Evolutionary conservation across 2,797 vertebrate genomes (phyloP), one percentile per base, ranked within the genome.

Genomic region (Xenopus petersii): DNA sequence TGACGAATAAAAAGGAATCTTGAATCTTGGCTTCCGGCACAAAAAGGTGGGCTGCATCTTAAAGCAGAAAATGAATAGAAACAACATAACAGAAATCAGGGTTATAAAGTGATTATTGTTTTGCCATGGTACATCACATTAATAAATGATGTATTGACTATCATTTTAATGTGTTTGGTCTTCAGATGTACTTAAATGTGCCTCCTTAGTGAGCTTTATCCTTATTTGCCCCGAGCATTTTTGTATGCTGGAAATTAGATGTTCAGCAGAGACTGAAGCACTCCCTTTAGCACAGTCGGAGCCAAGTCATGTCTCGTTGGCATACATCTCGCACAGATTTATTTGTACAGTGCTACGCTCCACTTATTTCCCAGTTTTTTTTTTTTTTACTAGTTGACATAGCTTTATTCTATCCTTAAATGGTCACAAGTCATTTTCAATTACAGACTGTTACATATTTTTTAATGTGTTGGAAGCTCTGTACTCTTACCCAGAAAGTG

Each of bases 241-340:
- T 49, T 24, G 47, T 26, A 3, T 61, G 21, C 33, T 70, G 49
- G 55, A 51, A 51, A 16, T 30, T 10, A 47, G 63, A 56, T 15
- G 30, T 63, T 10, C 17, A 17, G 65, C 54, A 54, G 67, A 54
- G 15, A 33, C 64, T 30, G 13, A 12, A 61, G 46, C 47, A 24
- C 6, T 61, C 69, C 56, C 48, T 12, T 33, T n/a, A 67, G 42
- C 15, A 55, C 12, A 21, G 47, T 5, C 13, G 61, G 51, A 48
- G 67, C 60, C 74, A 65, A 75, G 67, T 58, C 60, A 63, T 62
- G 66, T 60, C 16, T 46, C 10, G 70, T 58, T 77, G 75, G 75
- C 75, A 55, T 33, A 67, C 16, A 66, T 56, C 30, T 33, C 42
- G 11, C 64, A 4, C 30, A 56, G 56, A 67, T 60, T 51, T 58